Percentiles rank a stretch among this genome's conserved stretches.
phyloP scores from a whole-genome alignment of 2,888 invertebrate genomes.

The Caenorhabditis angaria region DNA sequence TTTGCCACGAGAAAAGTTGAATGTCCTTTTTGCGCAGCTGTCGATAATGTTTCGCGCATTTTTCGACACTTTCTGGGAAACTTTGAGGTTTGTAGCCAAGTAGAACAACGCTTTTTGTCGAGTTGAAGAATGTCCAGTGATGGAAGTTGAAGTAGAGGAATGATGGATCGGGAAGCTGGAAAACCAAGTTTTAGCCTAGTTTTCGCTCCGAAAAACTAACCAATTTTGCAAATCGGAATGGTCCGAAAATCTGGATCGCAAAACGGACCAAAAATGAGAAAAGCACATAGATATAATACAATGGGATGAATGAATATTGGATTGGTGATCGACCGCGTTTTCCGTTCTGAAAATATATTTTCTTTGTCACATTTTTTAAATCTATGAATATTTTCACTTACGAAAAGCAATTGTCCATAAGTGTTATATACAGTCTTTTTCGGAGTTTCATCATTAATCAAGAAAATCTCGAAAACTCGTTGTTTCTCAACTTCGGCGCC shows the following conservation, averaged over 20 bases:
- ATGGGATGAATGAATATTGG: slow-evolving; percentile 47
- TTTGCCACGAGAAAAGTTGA: slow-evolving; percentile 36
- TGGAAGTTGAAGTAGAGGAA: slow-evolving; percentile 63
- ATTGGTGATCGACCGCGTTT: slow-evolving; percentile 26
- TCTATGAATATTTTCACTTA: slow-evolving; percentile 13
- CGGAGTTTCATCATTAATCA: slow-evolving; percentile 60
- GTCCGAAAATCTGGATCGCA: slow-evolving; percentile 21
- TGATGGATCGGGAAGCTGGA: slow-evolving; percentile 59
- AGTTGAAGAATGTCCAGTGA: slow-evolving; percentile 69
- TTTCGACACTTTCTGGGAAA: slow-evolving; percentile 27
- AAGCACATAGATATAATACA: slow-evolving; percentile 51
- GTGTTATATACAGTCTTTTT: slow-evolving; percentile 51
- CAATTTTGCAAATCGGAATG: slow-evolving; percentile 20
- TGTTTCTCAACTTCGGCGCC: neutral
- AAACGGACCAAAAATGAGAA: slow-evolving; percentile 28
- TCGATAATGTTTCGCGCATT: slow-evolving; percentile 24
- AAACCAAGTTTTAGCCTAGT: neutral
- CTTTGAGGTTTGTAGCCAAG: slow-evolving; percentile 44
- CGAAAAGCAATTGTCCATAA: slow-evolving; percentile 33
- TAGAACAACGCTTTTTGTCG: slow-evolving; percentile 54
- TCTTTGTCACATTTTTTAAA: neutral
- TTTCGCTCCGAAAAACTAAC: neutral
- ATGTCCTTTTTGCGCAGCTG: slow-evolving; percentile 33
- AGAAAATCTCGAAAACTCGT: slow-evolving; percentile 45
- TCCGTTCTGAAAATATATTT: slow-evolving; percentile 30